Evolutionary conservation across 2,888 invertebrate species (phyloP), one percentile per base, ranked within the genome.

Genomic region (Metopia argyrocephala): DNA sequence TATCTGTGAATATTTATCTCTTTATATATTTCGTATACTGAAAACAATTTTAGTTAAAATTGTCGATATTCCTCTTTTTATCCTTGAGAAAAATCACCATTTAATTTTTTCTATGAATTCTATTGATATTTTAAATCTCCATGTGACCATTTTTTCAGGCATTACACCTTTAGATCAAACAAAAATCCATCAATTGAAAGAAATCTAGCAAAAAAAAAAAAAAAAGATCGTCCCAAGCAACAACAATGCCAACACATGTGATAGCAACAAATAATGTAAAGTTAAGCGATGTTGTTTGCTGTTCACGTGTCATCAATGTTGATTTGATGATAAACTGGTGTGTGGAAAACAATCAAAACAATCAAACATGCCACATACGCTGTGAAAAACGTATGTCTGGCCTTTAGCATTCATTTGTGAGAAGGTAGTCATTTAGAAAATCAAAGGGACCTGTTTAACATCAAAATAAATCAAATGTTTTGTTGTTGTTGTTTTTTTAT

Each of bases 131-230:
- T 56, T 6, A 59, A 78, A 70, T 70, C 57, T 48, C n/a, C 31
- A 59, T 81, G 59, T 50, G 76, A 68, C 76, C 73, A 80, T 83
- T 82, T 38, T 82, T 78, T 25, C 74, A 76, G 76, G 68, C 61
- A 71, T 83, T 82, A 80, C 84, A 83, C 82, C 83, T 83, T 82
- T 73, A n/a, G 31, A 70, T 73, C 69, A 76, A 80, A 71, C 76
- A 75, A 82, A 74, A 38, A 46, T 18, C 25, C 9, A 38, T 38
- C 38, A 12, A 4, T 38, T 15, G 15, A 38, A 38, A 3, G 38
- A 15, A 12, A 15, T 4, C 15, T 31, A 12, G 0, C 4, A 1
- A 31, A 12, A 31, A 12, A 31, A 31, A 31, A 31, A 31, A 31
- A 3, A 12, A 7, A 31, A 3, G 31, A n/a, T n/a, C n/a, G n/a